Evolutionary conservation across 2,888 invertebrate species (phyloP).

Genomic region (Corbicula japonica): DNA sequence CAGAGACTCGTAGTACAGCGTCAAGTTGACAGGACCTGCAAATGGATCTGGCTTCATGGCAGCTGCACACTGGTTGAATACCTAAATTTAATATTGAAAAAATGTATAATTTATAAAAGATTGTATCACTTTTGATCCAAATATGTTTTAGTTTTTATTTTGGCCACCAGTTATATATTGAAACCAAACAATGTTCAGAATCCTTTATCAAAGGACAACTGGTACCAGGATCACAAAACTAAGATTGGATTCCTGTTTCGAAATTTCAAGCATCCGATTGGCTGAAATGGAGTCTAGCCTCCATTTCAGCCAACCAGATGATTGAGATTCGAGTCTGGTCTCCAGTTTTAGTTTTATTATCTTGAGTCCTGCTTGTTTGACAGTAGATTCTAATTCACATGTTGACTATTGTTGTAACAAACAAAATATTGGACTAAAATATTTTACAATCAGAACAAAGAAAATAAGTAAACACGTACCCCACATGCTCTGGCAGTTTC

Average conservation of each 20-base stretch:
- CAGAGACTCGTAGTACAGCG: conserved; percentile 84
- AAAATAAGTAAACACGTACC: conserved; percentile 45
- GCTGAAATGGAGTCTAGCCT: too few species aligned
- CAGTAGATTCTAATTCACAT: neutral
- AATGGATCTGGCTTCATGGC: neutral
- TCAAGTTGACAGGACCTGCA: conserved; percentile 76
- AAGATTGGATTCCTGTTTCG: too few species aligned
- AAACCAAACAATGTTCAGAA: too few species aligned
- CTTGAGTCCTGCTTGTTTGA: too few species aligned
- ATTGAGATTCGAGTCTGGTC: too few species aligned
- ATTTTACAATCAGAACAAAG: neutral
- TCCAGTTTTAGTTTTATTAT: too few species aligned
- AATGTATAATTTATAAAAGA: neutral
- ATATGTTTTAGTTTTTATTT: too few species aligned
- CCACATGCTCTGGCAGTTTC: conserved; percentile 66
- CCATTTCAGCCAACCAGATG: too few species aligned
- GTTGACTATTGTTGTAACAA: neutral
- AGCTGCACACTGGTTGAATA: conserved; percentile 25
- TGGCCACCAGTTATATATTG: too few species aligned
- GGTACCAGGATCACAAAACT: too few species aligned
- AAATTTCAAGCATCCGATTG: too few species aligned
- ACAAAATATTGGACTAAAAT: neutral
- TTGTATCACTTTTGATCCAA: neutral
- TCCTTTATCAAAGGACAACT: neutral
- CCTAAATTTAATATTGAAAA: conserved; percentile 7